Conservation (phyloP, 2,113 vertebrate species). For the Rhadina sibilatrix region DNA sequence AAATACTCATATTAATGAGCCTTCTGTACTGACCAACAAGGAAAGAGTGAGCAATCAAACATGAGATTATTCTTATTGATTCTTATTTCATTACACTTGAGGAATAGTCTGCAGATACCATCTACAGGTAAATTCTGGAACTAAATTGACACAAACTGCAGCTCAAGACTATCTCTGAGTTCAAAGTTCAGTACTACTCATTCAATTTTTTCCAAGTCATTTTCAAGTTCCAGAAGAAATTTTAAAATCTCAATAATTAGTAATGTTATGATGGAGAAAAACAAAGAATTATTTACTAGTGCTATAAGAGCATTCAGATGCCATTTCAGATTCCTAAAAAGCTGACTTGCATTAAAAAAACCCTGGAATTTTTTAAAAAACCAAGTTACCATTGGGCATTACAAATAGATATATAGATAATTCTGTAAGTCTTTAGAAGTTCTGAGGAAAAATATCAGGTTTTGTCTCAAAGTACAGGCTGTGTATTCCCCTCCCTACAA, state of each 20-base stretch:
- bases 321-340: not conserved
- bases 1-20: not conserved
- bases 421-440: not conserved
- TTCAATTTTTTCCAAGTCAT: not conserved
- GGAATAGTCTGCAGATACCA: not conserved
- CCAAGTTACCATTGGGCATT: not conserved
- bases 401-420: not conserved
- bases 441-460: not conserved
- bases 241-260: not conserved
- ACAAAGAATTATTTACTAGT: not conserved
- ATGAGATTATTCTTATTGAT: not conserved
- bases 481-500: not conserved
- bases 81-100: not conserved
- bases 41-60: not conserved
- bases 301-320: not conserved
- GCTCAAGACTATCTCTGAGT: not conserved
- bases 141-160: not conserved
- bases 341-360: not conserved
- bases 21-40: not conserved
- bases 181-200: not conserved
- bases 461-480: not conserved
- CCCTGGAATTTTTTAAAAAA: not conserved
- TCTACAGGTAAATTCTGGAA: not conserved
- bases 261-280: not conserved
- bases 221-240: not conserved